Evolutionary conservation across 2,113 vertebrate genomes (phyloP).

Genomic region (Varanus salvator): DNA sequence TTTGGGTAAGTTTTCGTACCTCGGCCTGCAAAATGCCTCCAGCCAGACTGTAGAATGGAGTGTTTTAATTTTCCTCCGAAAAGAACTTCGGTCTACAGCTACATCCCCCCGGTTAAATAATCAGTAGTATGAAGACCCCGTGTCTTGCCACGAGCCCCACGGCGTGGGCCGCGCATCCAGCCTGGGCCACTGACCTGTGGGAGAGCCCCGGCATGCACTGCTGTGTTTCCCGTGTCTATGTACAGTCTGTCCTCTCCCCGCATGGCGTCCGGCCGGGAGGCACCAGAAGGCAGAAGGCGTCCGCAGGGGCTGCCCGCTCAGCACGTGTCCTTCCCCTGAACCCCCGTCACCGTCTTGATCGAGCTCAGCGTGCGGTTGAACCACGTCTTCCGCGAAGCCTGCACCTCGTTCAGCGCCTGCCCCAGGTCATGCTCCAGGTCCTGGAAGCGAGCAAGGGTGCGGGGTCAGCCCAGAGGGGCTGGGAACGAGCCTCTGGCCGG

Average conservation of each 20-base stretch:
- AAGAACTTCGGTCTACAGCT: slow-evolving; percentile 68
- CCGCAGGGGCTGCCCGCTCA: slow-evolving; percentile 75
- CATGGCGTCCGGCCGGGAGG: slow-evolving; percentile 81
- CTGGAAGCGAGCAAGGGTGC: slow-evolving; percentile 70
- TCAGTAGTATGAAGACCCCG: slow-evolving; percentile 89
- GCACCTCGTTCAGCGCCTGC: slow-evolving; percentile 94
- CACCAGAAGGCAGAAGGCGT: slow-evolving; percentile 79
- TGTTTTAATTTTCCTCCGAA: slow-evolving; percentile 68
- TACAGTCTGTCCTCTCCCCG: slow-evolving; percentile 81
- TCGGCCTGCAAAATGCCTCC: slow-evolving; percentile 74
- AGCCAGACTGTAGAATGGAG: slow-evolving; percentile 77
- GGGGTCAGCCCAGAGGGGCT: too few species aligned
- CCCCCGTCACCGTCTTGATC: slow-evolving; percentile 97
- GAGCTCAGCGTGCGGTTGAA: slow-evolving; percentile 98
- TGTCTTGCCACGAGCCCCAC: slow-evolving; percentile 72
- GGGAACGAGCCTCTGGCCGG: too few species aligned
- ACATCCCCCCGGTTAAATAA: slow-evolving; percentile 76
- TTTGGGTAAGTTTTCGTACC: slow-evolving; percentile 81
- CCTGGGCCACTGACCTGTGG: slow-evolving; percentile 72
- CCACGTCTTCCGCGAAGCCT: slow-evolving; percentile 99
- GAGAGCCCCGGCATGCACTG: slow-evolving; percentile 71
- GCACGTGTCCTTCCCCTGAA: slow-evolving; percentile 96
- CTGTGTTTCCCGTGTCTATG: slow-evolving; percentile 69
- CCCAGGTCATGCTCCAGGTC: slow-evolving; percentile 97
- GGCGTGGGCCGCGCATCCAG: slow-evolving; percentile 60